phyloP scores from a whole-genome alignment of 2,797 vertebrate species.

The Manis pentadactyla region DNA sequence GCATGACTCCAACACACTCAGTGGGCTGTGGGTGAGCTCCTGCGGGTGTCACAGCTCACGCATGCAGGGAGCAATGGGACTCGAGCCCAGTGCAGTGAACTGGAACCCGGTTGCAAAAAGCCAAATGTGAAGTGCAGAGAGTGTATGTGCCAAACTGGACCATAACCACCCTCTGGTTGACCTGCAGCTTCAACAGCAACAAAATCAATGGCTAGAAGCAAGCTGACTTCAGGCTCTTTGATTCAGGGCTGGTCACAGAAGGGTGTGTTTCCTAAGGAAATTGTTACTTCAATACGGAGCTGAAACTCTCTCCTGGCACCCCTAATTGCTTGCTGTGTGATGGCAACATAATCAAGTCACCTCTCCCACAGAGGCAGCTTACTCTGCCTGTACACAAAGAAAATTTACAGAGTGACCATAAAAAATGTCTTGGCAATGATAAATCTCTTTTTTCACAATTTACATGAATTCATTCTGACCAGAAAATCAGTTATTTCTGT shows the following conservation, averaged over 20 bases:
- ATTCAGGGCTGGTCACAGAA: not conserved
- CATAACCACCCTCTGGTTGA: not conserved
- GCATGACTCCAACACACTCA: not conserved
- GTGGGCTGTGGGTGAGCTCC: rapidly evolving
- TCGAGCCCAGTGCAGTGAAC: not conserved
- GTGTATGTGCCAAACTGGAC: too few relatives aligned
- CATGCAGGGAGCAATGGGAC: rapidly evolving
- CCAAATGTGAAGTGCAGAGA: not conserved
- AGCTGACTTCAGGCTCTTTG: not conserved
- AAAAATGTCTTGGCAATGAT: not conserved
- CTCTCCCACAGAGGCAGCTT: not conserved
- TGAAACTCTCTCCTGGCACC: not conserved
- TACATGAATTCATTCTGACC: constrained; percentile 2
- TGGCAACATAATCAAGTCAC: not conserved
- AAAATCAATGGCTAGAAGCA: not conserved
- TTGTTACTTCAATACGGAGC: not conserved
- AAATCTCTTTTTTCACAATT: not conserved
- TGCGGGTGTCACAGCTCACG: not conserved
- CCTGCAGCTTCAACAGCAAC: not conserved
- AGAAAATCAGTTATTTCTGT: not conserved
- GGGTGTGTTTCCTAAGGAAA: not conserved
- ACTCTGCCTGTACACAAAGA: not conserved
- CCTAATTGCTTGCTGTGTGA: not conserved
- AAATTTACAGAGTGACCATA: not conserved
- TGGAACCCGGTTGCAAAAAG: not conserved